phyloP scores from a whole-genome alignment of 2,888 invertebrate species.

The Unio delphinus region DNA sequence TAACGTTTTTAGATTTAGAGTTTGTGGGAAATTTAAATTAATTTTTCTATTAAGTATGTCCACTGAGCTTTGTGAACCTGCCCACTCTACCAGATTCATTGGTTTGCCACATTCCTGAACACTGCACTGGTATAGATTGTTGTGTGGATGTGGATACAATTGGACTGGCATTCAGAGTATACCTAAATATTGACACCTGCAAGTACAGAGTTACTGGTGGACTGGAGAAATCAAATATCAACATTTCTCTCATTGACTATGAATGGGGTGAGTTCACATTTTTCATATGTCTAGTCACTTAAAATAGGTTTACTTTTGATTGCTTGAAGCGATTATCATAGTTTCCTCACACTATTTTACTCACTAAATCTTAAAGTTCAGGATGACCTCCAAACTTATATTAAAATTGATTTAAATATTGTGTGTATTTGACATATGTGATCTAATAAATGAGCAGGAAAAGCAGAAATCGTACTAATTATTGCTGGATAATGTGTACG shows the following conservation, averaged over 20 bases:
- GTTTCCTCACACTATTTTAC: no score
- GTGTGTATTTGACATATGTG: no score
- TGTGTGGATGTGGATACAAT: conserved; percentile 34
- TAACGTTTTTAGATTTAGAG: no score
- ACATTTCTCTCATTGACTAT: conserved; percentile 38
- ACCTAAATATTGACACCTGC: conserved; percentile 46
- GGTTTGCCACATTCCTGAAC: conserved; percentile 26
- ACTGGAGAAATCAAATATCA: conserved; percentile 41
- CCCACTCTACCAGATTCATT: conserved; percentile 24
- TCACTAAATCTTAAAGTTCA: no score
- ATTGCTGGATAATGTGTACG: no score
- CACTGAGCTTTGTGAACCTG: conserved; percentile 23
- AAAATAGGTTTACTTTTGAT: no score
- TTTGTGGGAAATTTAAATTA: background rate
- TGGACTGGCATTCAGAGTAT: conserved; percentile 35
- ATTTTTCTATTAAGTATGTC: conserved; percentile 28
- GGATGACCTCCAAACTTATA: no score
- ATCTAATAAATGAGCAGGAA: no score
- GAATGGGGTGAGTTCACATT: conserved; percentile 38
- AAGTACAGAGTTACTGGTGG: conserved; percentile 41
- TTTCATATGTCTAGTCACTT: no score
- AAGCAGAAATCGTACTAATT: no score
- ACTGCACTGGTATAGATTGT: conserved; percentile 38
- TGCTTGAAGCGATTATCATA: no score
- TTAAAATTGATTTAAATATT: no score